Percentiles rank a stretch among this genome's conserved stretches.
These are phyloP conservation scores for Alviniconcha marisindica DNA, from an alignment of 1,140 invertebrate species.

Conservation along the genomic window DNA sequence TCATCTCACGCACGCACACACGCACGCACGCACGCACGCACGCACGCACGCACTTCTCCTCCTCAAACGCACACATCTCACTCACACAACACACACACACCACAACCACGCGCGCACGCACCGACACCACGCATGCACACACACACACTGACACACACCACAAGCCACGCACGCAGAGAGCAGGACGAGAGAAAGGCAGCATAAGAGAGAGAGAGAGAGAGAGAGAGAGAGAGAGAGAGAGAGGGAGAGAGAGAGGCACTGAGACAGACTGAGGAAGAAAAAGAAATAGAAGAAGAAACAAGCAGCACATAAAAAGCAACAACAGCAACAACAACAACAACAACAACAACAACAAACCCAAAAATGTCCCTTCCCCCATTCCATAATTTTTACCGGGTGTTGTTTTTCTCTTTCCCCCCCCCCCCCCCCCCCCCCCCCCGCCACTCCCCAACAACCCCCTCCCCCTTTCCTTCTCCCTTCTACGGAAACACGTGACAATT, in stretches of 20 bases:
- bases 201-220: neutral
- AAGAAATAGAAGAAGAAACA: neutral
- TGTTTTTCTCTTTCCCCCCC: neutral
- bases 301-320: no score
- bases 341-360: no score
- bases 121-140: neutral
- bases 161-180: neutral
- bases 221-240: neutral
- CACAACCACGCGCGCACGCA: neutral
- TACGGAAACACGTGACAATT: no score
- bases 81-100: constrained; percentile 3
- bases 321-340: no score
- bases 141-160: constrained; percentile 10
- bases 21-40: constrained; percentile 18
- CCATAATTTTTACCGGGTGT: no score
- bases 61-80: no score
- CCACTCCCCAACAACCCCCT: neutral
- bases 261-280: neutral
- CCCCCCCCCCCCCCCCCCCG: neutral
- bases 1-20: neutral
- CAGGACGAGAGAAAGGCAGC: neutral
- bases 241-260: neutral
- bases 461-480: no score
- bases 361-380: neutral
- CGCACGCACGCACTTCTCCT: constrained; percentile 23